phyloP scores from a whole-genome alignment of 2,113 vertebrate genomes.

The Myiozetetes cayanensis region DNA sequence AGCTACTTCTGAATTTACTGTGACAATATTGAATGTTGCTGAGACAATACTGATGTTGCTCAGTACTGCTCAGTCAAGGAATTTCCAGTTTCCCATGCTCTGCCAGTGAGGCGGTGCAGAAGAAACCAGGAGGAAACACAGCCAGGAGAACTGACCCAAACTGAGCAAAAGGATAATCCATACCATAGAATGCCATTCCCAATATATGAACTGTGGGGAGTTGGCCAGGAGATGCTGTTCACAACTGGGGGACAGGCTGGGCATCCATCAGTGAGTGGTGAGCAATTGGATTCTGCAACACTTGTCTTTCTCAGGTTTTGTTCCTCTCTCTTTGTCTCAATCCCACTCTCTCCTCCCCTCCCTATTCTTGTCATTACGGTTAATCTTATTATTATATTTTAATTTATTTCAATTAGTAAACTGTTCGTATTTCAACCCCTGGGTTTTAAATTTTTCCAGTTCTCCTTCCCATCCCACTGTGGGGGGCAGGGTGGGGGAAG shows the following conservation, averaged over 20 bases:
- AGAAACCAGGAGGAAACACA: background rate
- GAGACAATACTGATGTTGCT: background rate
- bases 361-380: background rate
- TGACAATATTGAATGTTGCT: background rate
- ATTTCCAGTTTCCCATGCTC: background rate
- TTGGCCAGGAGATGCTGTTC: background rate
- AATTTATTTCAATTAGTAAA: background rate
- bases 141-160: background rate
- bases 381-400: background rate
- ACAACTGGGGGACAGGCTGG: background rate
- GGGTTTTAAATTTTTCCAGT: background rate
- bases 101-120: background rate
- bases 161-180: background rate
- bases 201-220: background rate
- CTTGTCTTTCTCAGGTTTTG: background rate
- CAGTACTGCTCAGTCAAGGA: background rate
- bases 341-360: background rate
- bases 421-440: background rate
- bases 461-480: background rate
- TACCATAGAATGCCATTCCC: background rate
- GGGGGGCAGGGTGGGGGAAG: background rate
- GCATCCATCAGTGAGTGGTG: background rate
- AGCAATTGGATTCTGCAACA: background rate
- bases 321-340: background rate
- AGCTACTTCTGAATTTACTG: background rate